phyloP scores from a whole-genome alignment of 2,888 invertebrate genomes.

The Euplagia quadripunctaria region DNA sequence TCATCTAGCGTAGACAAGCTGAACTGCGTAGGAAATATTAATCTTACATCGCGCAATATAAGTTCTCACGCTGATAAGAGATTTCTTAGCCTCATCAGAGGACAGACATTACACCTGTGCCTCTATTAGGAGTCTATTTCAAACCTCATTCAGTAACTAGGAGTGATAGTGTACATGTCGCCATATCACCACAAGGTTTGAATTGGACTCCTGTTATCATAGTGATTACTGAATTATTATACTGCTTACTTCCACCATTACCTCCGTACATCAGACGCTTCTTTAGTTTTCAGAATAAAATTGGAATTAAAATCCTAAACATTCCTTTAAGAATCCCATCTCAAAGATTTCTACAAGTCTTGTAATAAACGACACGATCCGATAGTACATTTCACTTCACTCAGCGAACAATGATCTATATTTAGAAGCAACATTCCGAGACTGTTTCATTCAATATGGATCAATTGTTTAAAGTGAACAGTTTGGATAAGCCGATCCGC shows the following conservation, averaged over 20 bases:
- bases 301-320: background rate
- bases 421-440: conserved; percentile 12
- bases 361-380: conserved; percentile 2
- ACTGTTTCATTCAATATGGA: conserved; percentile 12
- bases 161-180: too few species aligned
- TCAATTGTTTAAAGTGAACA: conserved; percentile 20
- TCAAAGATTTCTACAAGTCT: background rate
- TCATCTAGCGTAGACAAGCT: too few species aligned
- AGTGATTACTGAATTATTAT: background rate
- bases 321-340: background rate
- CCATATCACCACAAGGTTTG: background rate
- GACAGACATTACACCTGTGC: background rate
- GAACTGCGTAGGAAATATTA: too few species aligned
- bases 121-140: background rate
- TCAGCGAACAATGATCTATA: conserved; percentile 5
- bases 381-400: background rate
- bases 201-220: background rate
- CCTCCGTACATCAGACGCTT: too few species aligned
- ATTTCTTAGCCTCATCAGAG: background rate
- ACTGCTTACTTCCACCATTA: background rate
- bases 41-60: background rate
- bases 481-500: background rate
- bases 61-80: background rate
- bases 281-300: too few species aligned
- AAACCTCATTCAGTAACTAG: too few species aligned